Conservation (phyloP, 2,113 vertebrate genomes). For the Glaucomys volans region DNA sequence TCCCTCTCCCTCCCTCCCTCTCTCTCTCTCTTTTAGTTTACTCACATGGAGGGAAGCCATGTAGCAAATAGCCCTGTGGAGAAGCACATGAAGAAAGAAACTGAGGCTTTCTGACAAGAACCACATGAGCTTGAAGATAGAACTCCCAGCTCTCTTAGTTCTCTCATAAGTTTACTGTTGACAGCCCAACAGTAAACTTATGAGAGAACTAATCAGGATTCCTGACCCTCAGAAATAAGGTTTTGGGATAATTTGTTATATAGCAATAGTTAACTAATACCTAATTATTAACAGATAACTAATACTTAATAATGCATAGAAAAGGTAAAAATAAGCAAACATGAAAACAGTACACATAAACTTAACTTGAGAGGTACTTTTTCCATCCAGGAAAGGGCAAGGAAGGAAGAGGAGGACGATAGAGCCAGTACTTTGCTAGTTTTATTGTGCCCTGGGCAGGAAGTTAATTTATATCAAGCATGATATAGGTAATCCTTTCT, state of each 20-base stretch:
- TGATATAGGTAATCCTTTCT: not conserved
- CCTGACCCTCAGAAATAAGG: conserved; percentile 3
- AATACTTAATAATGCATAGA: not conserved
- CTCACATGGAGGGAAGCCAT: not conserved
- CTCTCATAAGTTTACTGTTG: not conserved
- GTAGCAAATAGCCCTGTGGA: not conserved
- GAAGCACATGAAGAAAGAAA: not conserved
- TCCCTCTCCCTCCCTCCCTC: too few species aligned
- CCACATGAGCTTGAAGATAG: not conserved
- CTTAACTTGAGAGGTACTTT: not conserved
- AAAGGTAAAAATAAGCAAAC: not conserved
- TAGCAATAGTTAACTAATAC: not conserved
- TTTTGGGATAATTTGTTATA: conserved; percentile 22
- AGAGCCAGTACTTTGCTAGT: not conserved
- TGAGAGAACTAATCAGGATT: not conserved
- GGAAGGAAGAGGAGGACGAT: not conserved
- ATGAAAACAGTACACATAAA: not conserved
- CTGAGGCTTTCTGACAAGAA: not conserved
- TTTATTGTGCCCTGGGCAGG: not conserved
- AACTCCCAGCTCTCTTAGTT: not conserved
- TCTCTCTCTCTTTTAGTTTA: not conserved
- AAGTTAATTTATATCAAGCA: not conserved
- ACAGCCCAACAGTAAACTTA: not conserved
- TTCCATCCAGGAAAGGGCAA: not conserved
- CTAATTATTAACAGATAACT: not conserved